phyloP scores from a whole-genome alignment of 1,140 invertebrate genomes.

The Stegodyphus mimosarum region DNA sequence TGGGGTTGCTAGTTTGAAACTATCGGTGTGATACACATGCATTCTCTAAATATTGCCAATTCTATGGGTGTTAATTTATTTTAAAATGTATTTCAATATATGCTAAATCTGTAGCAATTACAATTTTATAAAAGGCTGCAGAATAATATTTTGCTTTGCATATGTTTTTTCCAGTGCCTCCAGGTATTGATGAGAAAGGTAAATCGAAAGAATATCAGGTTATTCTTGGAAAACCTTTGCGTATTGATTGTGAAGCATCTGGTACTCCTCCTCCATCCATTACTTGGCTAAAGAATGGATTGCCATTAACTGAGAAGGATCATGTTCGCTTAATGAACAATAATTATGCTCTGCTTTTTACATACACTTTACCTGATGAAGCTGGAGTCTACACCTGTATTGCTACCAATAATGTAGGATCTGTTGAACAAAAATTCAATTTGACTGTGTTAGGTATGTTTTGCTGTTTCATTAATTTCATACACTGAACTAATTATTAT shows the following conservation, averaged over 20 bases:
- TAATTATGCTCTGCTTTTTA: conserved; percentile 19
- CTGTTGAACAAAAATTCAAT: conserved; percentile 74
- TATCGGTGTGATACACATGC: too few relatives aligned
- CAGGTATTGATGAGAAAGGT: conserved; percentile 22
- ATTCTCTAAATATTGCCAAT: background rate
- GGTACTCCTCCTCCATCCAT: conserved; percentile 66
- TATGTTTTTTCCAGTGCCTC: conserved; percentile 44
- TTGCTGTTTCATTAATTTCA: too few relatives aligned
- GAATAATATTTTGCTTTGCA: background rate
- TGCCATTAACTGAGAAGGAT: conserved; percentile 54
- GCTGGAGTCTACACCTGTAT: conserved; percentile 72
- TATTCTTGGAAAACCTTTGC: conserved; percentile 51
- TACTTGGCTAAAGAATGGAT: conserved; percentile 66
- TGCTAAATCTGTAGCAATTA: too few relatives aligned
- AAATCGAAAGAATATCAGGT: conserved; percentile 20
- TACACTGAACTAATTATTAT: too few relatives aligned
- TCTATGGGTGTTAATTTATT: background rate
- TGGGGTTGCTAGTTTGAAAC: too few relatives aligned
- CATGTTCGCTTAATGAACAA: conserved; percentile 47
- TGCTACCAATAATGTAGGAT: conserved; percentile 77
- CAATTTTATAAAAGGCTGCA: too few relatives aligned
- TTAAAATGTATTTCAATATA: background rate
- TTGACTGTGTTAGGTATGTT: conserved; percentile 75
- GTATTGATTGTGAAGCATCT: conserved; percentile 61
- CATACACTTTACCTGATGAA: conserved; percentile 25